phyloP scores from a whole-genome alignment of 1,140 invertebrate species.

The Zelostemma sp. region DNA sequence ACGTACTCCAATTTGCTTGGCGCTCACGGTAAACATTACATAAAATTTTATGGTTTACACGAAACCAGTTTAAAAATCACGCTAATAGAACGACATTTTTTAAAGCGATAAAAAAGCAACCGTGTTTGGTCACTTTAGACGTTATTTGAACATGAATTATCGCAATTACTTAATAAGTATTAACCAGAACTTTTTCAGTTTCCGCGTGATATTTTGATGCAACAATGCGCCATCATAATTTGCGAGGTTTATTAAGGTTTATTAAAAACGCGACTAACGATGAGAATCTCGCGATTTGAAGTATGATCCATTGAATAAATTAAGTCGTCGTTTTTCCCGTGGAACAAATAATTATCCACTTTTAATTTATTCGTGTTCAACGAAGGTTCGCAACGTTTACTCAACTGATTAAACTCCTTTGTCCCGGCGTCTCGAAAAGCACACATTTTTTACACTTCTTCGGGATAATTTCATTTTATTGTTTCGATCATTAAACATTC shows the following conservation, averaged over 20 bases:
- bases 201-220: constrained; percentile 6
- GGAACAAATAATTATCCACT: too few species aligned
- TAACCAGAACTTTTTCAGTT: constrained; percentile 6
- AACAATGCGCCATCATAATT: constrained; percentile 57
- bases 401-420: too few species aligned
- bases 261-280: constrained; percentile 43
- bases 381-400: too few species aligned
- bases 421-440: too few species aligned
- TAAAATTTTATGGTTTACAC: constrained; percentile 1
- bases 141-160: neutral
- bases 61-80: neutral
- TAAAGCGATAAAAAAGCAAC: neutral
- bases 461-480: too few species aligned
- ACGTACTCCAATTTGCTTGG: neutral
- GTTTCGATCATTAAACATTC: too few species aligned
- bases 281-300: constrained; percentile 21
- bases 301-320: neutral
- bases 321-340: neutral
- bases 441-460: too few species aligned
- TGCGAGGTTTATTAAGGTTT: constrained; percentile 34
- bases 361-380: neutral
- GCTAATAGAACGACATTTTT: neutral
- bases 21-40: neutral
- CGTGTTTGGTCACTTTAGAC: too few species aligned
- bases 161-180: neutral